Evolutionary conservation across 64 coral and sea anemone species (phyloP).

Genomic region (Stylophora pistillata): DNA sequence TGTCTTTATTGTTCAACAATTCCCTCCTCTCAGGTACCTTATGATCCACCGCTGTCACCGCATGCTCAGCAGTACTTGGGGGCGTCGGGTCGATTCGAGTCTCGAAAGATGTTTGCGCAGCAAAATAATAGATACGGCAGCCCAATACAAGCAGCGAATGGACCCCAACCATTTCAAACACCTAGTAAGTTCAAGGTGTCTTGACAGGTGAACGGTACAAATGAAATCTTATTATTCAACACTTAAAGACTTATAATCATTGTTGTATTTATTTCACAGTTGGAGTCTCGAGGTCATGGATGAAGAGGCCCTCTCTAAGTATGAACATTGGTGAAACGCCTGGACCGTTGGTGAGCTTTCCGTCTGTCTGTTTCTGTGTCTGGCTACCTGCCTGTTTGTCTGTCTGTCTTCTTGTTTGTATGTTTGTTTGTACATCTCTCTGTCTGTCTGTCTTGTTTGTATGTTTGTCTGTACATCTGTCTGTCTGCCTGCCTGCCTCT

Average conservation of each 20-base stretch:
- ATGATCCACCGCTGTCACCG: slow-evolving; percentile 67
- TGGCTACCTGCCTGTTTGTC: neutral
- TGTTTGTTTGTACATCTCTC: neutral
- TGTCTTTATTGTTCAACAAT: neutral
- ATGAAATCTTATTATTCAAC: neutral
- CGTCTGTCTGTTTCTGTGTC: neutral
- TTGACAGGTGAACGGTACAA: neutral
- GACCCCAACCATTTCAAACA: slow-evolving; percentile 1
- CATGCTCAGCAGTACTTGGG: slow-evolving; percentile 82
- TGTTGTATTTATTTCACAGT: neutral
- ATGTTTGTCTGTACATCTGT: neutral
- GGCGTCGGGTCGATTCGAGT: slow-evolving; percentile 72
- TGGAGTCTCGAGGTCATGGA: slow-evolving; percentile 8
- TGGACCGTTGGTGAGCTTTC: slow-evolving; percentile 59
- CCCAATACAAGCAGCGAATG: neutral
- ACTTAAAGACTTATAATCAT: neutral
- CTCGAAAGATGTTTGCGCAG: slow-evolving; percentile 43
- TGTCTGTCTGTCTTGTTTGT: neutral
- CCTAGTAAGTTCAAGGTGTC: neutral
- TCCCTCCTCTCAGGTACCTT: slow-evolving; percentile 24
- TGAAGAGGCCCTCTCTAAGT: slow-evolving; percentile 31
- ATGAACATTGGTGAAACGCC: slow-evolving; percentile 43
- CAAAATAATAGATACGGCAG: slow-evolving; percentile 40
- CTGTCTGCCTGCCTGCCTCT: neutral
- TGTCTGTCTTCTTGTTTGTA: neutral